These are phyloP conservation scores for Trematocara stigmaticum DNA, from an alignment of 2,113 vertebrate genomes.

Conservation along the genomic window DNA sequence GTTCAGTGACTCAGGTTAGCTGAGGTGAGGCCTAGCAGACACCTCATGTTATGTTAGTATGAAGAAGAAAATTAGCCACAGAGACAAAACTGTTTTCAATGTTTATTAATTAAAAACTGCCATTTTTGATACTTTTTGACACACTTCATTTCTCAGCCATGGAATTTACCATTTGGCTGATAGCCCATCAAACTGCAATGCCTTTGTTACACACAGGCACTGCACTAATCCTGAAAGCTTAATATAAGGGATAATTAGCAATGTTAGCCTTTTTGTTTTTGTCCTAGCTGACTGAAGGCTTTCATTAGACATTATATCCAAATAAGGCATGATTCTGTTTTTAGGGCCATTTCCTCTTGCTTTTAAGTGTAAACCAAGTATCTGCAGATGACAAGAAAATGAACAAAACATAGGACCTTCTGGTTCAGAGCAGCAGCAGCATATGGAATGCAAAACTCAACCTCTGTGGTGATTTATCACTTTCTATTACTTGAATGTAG, in stretches of 20 bases:
- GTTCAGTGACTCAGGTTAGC: background rate
- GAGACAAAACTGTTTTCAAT: background rate
- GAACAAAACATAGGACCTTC: background rate
- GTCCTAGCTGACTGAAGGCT: background rate
- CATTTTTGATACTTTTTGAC: background rate
- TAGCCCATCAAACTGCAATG: background rate
- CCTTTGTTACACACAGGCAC: background rate
- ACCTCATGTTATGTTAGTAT: background rate
- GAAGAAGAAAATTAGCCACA: background rate
- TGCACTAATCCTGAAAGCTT: slow-evolving; percentile 18
- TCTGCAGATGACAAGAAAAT: background rate
- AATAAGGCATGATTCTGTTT: background rate
- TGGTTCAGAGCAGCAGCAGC: background rate
- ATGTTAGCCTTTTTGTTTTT: slow-evolving; percentile 11
- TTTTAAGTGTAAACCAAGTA: background rate
- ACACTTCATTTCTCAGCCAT: background rate
- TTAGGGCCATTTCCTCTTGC: background rate
- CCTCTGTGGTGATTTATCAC: slow-evolving; percentile 11
- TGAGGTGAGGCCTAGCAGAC: background rate
- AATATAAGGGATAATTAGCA: background rate
- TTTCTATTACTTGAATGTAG: background rate
- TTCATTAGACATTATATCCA: background rate
- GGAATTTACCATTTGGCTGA: background rate
- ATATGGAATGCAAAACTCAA: background rate
- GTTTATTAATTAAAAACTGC: background rate